Conservation (phyloP, 2,797 vertebrate species). For the Pantherophis vulpinus region DNA sequence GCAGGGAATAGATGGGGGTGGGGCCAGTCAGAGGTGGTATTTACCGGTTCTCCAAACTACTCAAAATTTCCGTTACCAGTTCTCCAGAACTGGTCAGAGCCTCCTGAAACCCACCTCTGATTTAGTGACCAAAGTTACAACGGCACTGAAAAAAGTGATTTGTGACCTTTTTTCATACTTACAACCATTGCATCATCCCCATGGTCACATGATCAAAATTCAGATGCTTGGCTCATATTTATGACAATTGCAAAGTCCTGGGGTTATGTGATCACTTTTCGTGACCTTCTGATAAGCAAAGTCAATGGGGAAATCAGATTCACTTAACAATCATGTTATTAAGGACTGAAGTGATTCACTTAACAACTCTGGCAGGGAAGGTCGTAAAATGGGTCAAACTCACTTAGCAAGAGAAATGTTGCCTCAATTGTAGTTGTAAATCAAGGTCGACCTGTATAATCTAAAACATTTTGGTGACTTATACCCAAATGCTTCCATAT, state of each 20-base stretch:
- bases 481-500: background rate
- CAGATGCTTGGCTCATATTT: background rate
- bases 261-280: background rate
- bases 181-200: background rate
- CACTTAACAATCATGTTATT: background rate
- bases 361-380: background rate
- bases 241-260: background rate
- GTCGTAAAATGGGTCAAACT: background rate
- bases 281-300: background rate
- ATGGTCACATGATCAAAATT: background rate
- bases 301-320: background rate
- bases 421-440: background rate
- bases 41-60: no score
- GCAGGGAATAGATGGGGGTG: no score
- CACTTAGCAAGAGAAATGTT: background rate
- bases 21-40: no score
- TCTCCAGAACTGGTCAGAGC: no score
- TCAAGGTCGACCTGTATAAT: background rate
- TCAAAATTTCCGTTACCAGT: no score
- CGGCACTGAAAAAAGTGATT: background rate
- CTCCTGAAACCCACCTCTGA: no score
- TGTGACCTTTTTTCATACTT: background rate
- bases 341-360: background rate
- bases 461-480: background rate
- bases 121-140: background rate